phyloP scores from a whole-genome alignment of 37 sponge, comb jelly and placozoan species.

The Bolinopsis microptera region DNA sequence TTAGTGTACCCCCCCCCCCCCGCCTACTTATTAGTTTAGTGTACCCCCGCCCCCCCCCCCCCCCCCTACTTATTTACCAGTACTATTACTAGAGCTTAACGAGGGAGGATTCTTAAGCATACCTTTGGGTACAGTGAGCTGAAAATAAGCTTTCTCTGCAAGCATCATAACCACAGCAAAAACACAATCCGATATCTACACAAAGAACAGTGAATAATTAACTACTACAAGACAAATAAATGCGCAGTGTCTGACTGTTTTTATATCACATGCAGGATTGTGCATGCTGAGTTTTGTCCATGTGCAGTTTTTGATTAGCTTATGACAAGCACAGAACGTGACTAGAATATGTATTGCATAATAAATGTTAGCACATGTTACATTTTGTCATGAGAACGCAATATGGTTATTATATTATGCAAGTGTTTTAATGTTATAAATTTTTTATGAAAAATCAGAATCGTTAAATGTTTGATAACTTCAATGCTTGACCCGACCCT shows the following conservation, averaged over 20 bases:
- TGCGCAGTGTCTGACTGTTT: not conserved
- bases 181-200: not conserved
- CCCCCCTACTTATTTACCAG: too few relatives aligned
- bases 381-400: not conserved
- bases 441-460: too few relatives aligned
- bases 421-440: too few relatives aligned
- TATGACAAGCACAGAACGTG: not conserved
- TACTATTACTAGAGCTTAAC: too few relatives aligned
- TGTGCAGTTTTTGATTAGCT: not conserved
- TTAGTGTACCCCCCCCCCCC: too few relatives aligned
- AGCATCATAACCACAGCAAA: not conserved
- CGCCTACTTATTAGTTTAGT: too few relatives aligned
- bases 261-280: not conserved
- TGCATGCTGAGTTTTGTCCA: not conserved
- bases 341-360: not conserved
- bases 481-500: too few relatives aligned
- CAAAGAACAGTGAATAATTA: not conserved
- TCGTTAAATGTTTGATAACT: too few relatives aligned
- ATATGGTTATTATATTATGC: too few relatives aligned
- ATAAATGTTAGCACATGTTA: not conserved
- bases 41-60: too few relatives aligned
- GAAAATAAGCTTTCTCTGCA: slow-evolving; percentile 33
- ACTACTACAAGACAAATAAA: not conserved
- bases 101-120: too few relatives aligned
- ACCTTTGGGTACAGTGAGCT: slow-evolving; percentile 18